Evolutionary conservation across 92 coral and sea anemone genomes (phyloP).

Genomic region (Zoanthus solanderi): DNA sequence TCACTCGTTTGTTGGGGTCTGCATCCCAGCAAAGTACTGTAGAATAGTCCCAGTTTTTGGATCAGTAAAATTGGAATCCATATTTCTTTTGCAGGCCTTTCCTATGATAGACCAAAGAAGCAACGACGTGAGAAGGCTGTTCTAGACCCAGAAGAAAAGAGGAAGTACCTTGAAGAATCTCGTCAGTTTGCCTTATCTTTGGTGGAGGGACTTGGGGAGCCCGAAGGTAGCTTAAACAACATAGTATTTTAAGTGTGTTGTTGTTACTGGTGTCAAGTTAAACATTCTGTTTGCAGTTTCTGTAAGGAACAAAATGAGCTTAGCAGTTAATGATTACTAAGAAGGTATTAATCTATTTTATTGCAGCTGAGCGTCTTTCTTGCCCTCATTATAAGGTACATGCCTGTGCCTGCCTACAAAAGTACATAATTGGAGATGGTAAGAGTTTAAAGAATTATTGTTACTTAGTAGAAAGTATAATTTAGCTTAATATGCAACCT

Average conservation of each 20-base stretch:
- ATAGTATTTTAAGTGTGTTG: neutral
- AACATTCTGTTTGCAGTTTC: no score
- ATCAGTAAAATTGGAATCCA: no score
- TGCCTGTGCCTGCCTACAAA: conserved; percentile 96
- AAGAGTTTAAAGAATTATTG: conserved; percentile 21
- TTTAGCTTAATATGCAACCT: no score
- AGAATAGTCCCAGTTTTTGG: neutral
- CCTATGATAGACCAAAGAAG: conserved; percentile 95
- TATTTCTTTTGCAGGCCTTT: conserved; percentile 72
- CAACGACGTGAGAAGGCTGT: conserved; percentile 70
- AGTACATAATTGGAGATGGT: conserved; percentile 88
- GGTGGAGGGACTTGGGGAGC: conserved; percentile 94
- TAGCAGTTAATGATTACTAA: no score
- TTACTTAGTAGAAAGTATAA: neutral
- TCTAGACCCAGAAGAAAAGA: conserved; percentile 82
- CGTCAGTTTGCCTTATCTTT: conserved; percentile 86
- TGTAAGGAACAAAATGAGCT: no score
- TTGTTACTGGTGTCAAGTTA: neutral
- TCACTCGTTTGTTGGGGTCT: no score
- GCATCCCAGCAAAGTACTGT: no score
- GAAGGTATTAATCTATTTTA: neutral
- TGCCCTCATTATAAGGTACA: conserved; percentile 87
- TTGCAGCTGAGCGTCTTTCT: conserved; percentile 44
- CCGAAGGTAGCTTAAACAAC: conserved; percentile 72
- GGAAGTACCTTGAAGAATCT: conserved; percentile 86